Evolutionary conservation across 2,113 vertebrate species (phyloP).

Genomic region (Cryptomyrus ogoouensis): DNA sequence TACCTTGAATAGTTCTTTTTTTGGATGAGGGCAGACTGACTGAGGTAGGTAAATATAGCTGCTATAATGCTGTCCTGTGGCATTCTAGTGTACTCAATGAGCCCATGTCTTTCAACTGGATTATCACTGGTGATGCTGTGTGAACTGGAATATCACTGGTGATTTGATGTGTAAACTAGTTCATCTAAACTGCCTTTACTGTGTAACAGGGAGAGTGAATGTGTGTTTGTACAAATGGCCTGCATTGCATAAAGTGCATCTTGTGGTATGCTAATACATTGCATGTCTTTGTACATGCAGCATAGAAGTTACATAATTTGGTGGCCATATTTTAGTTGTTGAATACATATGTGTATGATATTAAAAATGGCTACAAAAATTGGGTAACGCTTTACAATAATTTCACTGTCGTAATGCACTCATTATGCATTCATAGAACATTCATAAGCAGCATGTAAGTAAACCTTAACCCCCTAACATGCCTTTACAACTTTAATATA

Average conservation of each 20-base stretch:
- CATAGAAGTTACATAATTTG: not conserved
- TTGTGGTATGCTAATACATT: not conserved
- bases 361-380: conserved; percentile 32
- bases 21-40: not conserved
- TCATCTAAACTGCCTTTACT: not conserved
- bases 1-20: not conserved
- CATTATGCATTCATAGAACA: not conserved
- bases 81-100: not conserved
- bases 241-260: not conserved
- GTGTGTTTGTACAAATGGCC: not conserved
- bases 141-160: not conserved
- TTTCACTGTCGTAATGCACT: not conserved
- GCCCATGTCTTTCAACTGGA: not conserved
- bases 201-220: not conserved
- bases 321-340: not conserved
- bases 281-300: not conserved
- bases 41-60: not conserved
- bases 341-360: not conserved
- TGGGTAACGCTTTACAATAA: not conserved
- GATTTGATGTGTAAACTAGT: not conserved
- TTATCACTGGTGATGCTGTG: not conserved
- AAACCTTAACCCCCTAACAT: not conserved
- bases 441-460: not conserved
- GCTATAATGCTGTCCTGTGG: not conserved
- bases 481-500: not conserved